These are phyloP conservation scores for Paraescarpia echinospica DNA, from an alignment of 1,140 invertebrate genomes.

Conservation along the genomic window DNA sequence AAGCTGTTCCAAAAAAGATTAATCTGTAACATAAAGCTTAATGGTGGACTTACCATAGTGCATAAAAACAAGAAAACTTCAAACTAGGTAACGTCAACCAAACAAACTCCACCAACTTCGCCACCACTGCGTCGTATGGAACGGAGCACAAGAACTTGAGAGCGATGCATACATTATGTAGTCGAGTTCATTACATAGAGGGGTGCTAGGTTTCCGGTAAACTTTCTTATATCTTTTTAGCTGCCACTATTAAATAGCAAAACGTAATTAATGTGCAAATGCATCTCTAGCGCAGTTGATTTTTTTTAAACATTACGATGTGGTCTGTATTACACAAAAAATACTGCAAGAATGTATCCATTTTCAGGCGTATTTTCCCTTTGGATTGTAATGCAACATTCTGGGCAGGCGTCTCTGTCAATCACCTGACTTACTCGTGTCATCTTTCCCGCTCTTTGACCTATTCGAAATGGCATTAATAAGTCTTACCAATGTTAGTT, in stretches of 20 bases:
- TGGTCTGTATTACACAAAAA: not conserved
- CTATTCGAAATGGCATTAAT: not conserved
- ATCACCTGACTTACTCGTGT: not conserved
- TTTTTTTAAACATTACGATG: not conserved
- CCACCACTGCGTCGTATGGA: not conserved
- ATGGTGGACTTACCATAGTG: not conserved
- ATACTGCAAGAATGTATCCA: not conserved
- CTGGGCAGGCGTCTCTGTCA: not conserved
- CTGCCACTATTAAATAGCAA: not conserved
- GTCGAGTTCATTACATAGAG: not conserved
- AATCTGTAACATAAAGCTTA: not conserved
- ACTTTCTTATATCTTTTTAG: not conserved
- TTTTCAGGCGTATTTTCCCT: not conserved
- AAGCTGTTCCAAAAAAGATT: not conserved
- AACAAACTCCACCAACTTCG: not conserved
- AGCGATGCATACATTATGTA: not conserved
- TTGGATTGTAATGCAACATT: not conserved
- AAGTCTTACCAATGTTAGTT: not conserved
- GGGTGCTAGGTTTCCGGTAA: not conserved
- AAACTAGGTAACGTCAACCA: not conserved
- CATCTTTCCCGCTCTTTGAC: not conserved
- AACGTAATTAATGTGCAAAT: not conserved
- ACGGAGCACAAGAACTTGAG: not conserved
- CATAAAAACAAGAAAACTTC: constrained; percentile 1
- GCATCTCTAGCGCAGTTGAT: not conserved